phyloP scores from a whole-genome alignment of 2,797 vertebrate genomes.

The Leuciscus waleckii region DNA sequence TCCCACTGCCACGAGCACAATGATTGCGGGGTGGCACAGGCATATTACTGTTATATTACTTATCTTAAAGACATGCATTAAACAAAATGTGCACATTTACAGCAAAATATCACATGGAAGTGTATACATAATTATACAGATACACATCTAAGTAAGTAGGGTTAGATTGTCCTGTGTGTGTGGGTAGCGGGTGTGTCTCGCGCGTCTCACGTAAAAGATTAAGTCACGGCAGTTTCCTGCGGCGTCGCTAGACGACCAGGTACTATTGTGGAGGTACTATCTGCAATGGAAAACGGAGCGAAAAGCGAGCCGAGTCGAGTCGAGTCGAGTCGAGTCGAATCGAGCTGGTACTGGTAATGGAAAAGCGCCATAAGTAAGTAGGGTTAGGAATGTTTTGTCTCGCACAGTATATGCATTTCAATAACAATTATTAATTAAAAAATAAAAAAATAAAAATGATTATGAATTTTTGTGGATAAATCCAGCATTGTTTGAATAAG shows the following conservation, averaged over 20 bases:
- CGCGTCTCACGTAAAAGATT: no score
- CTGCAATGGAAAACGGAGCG: no score
- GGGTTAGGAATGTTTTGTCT: not conserved
- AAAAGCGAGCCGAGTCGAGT: no score
- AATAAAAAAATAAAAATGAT: not conserved
- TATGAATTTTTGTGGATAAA: not conserved
- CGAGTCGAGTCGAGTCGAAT: no score
- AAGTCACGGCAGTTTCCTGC: no score
- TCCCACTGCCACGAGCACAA: not conserved
- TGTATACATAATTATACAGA: not conserved
- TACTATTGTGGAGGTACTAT: no score
- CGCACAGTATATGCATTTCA: not conserved
- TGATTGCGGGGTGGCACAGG: constrained; percentile 44
- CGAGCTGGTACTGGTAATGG: no score
- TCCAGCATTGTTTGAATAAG: not conserved
- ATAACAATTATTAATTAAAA: not conserved
- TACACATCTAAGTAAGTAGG: not conserved
- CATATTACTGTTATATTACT: not conserved
- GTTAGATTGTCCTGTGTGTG: no score
- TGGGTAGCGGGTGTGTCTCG: no score
- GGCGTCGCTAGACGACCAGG: no score
- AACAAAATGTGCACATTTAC: not conserved
- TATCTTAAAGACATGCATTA: not conserved
- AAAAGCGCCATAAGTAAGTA: no score
- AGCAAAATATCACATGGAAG: not conserved